A percentile compares a stretch with the other conserved stretches of the same genome.
Conservation (phyloP, 2,113 vertebrate species). For the Sarotherodon lohbergeri region DNA sequence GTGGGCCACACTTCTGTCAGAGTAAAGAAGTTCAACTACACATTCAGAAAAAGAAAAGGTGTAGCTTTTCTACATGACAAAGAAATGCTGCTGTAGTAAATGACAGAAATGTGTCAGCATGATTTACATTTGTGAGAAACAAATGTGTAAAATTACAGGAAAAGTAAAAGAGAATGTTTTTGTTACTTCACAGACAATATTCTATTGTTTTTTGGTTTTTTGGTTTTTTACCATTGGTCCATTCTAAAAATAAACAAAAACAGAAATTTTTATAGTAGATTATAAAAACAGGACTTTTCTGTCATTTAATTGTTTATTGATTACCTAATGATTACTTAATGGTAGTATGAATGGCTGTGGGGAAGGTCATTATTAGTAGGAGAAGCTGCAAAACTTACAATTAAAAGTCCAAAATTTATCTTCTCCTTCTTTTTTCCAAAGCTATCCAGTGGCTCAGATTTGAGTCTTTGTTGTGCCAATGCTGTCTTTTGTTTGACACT, state of each 20-base stretch:
- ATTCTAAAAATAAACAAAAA: neutral
- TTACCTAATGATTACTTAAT: neutral
- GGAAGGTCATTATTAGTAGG: neutral
- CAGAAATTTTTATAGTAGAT: neutral
- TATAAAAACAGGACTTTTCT: neutral
- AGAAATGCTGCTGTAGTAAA: neutral
- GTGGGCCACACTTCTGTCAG: neutral
- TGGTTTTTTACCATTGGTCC: neutral
- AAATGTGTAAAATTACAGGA: too few species aligned
- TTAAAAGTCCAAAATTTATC: neutral
- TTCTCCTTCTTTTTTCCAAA: neutral
- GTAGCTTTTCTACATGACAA: neutral
- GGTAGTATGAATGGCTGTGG: neutral
- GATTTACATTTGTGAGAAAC: too few species aligned
- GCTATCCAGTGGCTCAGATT: neutral
- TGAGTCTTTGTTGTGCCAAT: neutral
- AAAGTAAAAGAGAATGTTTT: too few species aligned
- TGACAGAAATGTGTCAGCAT: neutral
- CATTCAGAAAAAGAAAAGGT: neutral
- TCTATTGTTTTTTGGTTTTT: neutral
- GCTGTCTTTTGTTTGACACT: neutral
- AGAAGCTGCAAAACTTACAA: neutral
- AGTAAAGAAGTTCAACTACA: neutral
- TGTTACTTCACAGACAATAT: too few species aligned
- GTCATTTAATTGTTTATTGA: neutral